Conservation (phyloP, 2,113 vertebrate species). For the Phalacrocorax aristotelis region DNA sequence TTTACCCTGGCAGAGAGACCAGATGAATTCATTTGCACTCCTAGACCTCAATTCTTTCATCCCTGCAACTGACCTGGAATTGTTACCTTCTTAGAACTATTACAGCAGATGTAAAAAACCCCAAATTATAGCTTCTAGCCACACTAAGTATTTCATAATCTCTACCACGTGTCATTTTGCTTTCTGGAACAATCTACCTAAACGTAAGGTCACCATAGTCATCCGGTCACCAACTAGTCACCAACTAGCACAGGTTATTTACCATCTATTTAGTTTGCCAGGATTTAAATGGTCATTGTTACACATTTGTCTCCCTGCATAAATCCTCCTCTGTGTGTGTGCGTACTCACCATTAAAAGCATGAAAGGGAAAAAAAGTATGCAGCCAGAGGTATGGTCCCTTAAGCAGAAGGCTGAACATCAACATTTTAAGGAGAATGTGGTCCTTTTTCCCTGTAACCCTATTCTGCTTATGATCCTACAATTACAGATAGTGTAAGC, state of each 20-base stretch:
- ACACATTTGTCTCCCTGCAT: not conserved
- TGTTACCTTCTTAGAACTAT: not conserved
- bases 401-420: not conserved
- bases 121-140: conserved; percentile 34
- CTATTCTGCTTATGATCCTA: not conserved
- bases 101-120: not conserved
- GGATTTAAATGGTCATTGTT: not conserved
- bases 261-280: not conserved
- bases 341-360: not conserved
- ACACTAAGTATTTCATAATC: conserved; percentile 26
- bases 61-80: conserved; percentile 12
- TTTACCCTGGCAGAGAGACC: not conserved
- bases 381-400: not conserved
- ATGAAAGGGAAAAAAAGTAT: not conserved
- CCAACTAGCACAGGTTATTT: not conserved
- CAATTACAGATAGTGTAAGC: not conserved
- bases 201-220: not conserved
- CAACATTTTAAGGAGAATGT: not conserved
- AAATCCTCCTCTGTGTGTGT: not conserved
- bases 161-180: conserved; percentile 25
- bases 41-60: conserved; percentile 27
- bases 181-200: conserved; percentile 2
- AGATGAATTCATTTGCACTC: conserved; percentile 16
- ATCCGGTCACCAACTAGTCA: not conserved
- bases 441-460: not conserved